Conservation (phyloP, 1,140 invertebrate species). For the Helicoverpa zea region DNA sequence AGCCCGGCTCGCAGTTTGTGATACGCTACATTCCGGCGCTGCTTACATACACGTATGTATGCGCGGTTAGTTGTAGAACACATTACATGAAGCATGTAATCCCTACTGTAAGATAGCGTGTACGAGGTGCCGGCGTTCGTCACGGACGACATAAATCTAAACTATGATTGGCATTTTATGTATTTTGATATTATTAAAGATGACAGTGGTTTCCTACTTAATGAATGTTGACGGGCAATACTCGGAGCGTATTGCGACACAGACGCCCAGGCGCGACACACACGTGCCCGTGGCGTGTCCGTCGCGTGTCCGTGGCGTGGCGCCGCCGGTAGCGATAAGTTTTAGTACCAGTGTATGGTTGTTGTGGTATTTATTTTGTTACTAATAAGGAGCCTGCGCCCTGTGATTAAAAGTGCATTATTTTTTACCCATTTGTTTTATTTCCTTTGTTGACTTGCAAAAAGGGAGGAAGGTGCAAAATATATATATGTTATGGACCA, state of each 20-base stretch:
- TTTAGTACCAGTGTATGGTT: constrained; percentile 73
- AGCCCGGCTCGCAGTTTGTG: constrained; percentile 58
- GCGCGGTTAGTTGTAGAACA: constrained; percentile 23
- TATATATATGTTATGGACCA: no score
- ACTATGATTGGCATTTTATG: constrained; percentile 1
- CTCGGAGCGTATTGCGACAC: background rate
- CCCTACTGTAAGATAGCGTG: constrained; percentile 27
- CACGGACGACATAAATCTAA: constrained; percentile 13
- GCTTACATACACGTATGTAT: constrained; percentile 30
- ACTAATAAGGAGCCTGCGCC: constrained; percentile 64
- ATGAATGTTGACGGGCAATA: background rate
- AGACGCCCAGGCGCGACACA: background rate
- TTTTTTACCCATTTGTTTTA: constrained; percentile 69
- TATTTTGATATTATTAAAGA: background rate
- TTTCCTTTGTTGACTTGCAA: constrained; percentile 34
- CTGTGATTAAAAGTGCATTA: constrained; percentile 83
- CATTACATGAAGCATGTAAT: constrained; percentile 35
- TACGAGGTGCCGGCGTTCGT: constrained; percentile 19
- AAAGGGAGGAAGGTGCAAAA: no score
- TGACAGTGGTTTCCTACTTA: background rate
- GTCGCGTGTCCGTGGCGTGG: background rate
- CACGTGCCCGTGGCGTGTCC: no score
- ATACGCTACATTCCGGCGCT: constrained; percentile 63
- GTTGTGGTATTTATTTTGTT: constrained; percentile 78
- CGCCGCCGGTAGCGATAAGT: constrained; percentile 41